These are phyloP conservation scores for Epinephelus awoara DNA, from an alignment of 2,797 vertebrate species.

Conservation along the genomic window DNA sequence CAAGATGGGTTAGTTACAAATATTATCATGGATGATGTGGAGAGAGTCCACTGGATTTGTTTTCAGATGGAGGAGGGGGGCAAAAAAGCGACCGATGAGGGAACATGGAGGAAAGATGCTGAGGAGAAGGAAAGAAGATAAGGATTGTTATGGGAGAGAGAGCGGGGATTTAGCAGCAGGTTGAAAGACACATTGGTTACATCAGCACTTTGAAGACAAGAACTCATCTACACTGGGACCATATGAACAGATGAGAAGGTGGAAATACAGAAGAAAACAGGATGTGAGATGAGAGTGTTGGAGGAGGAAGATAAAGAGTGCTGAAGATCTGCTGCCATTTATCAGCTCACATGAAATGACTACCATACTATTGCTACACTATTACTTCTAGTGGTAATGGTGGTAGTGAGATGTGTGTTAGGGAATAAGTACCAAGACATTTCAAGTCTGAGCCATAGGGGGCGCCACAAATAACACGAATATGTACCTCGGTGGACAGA, in stretches of 20 bases:
- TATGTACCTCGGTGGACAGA: too few relatives aligned
- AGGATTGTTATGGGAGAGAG: background rate
- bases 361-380: too few relatives aligned
- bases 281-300: background rate
- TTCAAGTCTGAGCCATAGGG: too few relatives aligned
- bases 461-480: too few relatives aligned
- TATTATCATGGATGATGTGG: background rate
- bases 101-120: background rate
- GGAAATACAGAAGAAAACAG: background rate
- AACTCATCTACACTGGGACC: background rate
- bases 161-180: background rate
- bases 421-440: too few relatives aligned
- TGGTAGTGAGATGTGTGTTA: too few relatives aligned
- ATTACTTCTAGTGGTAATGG: too few relatives aligned
- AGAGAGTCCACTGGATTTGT: background rate
- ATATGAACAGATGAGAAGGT: background rate
- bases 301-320: background rate
- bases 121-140: conserved; percentile 23
- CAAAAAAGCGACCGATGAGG: conserved; percentile 1
- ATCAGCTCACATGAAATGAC: background rate
- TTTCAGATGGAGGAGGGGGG: conserved; percentile 16
- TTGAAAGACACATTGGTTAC: conserved; percentile 10
- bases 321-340: background rate
- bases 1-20: background rate
- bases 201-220: conserved; percentile 22